phyloP scores from a whole-genome alignment of 2,888 invertebrate species.

The Nomada fabriciana region DNA sequence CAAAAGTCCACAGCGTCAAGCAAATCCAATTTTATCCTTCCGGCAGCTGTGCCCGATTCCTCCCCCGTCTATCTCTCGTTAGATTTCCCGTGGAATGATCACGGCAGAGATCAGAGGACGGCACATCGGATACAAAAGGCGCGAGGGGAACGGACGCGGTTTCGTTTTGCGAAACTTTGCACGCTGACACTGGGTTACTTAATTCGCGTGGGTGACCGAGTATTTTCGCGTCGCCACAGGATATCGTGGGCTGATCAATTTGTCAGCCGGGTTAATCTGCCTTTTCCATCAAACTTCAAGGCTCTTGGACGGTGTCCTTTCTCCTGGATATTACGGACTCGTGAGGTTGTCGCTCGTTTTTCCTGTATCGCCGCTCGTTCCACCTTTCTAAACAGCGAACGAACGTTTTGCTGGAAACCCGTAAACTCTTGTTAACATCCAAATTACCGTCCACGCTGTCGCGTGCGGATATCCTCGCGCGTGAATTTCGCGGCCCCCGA shows the following conservation, averaged over 20 bases:
- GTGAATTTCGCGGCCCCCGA: too few species aligned
- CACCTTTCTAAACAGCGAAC: slow-evolving; percentile 36
- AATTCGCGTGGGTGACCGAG: slow-evolving; percentile 46
- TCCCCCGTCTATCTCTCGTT: slow-evolving; percentile 58
- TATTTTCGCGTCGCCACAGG: slow-evolving; percentile 40
- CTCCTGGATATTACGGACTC: slow-evolving; percentile 46
- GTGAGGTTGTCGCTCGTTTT: slow-evolving; percentile 46
- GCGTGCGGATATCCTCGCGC: neutral
- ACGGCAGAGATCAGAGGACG: neutral
- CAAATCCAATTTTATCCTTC: slow-evolving; percentile 72
- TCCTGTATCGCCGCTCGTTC: slow-evolving; percentile 44
- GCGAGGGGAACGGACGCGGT: neutral
- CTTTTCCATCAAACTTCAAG: slow-evolving; percentile 66
- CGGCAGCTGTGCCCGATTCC: slow-evolving; percentile 45
- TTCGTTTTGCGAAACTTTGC: slow-evolving; percentile 12
- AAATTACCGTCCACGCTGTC: neutral
- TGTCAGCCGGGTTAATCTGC: slow-evolving; percentile 62
- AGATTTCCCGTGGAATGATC: slow-evolving; percentile 29
- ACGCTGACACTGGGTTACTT: slow-evolving; percentile 7
- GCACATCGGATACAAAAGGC: neutral
- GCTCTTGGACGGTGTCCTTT: slow-evolving; percentile 53
- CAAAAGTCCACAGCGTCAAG: slow-evolving; percentile 38
- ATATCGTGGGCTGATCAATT: slow-evolving; percentile 55
- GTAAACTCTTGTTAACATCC: neutral
- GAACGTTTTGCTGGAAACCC: neutral